Evolutionary conservation across 1,140 invertebrate species (phyloP).

Genomic region (Sminthurides bifidus): DNA sequence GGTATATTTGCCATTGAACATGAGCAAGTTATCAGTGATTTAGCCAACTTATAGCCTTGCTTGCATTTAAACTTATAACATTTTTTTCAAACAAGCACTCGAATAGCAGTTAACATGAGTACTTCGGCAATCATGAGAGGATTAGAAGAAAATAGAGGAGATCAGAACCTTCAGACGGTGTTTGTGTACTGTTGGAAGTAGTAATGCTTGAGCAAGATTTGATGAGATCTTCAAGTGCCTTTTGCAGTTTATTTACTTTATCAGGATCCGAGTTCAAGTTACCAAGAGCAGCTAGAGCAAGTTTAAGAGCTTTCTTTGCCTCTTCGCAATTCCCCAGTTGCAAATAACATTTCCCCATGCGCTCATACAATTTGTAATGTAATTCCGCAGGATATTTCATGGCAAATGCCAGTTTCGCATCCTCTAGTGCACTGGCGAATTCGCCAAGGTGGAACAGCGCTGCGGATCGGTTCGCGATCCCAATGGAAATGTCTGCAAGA

Average conservation of each 20-base stretch:
- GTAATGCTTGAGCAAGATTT: conserved; percentile 5
- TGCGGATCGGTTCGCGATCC: conserved; percentile 78
- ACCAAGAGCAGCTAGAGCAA: conserved; percentile 15
- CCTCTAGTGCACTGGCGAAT: conserved; percentile 51
- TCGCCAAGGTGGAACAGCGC: conserved; percentile 65
- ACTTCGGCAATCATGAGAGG: no score
- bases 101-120: no score
- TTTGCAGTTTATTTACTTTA: conserved; percentile 12
- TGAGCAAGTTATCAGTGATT: not conserved
- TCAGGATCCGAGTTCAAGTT: conserved; percentile 12
- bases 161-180: no score
- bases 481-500: conserved; percentile 51
- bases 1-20: not conserved
- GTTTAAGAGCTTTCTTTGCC: conserved; percentile 12
- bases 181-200: no score
- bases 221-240: conserved; percentile 14
- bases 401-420: conserved; percentile 55
- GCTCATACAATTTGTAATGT: conserved; percentile 28
- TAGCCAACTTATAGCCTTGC: not conserved
- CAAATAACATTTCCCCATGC: conserved; percentile 18
- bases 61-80: no score
- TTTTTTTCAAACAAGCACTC: no score
- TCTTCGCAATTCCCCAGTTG: conserved; percentile 7
- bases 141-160: no score
- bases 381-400: conserved; percentile 57